phyloP scores from a whole-genome alignment of 2,797 vertebrate species.

The Menidia menidia region DNA sequence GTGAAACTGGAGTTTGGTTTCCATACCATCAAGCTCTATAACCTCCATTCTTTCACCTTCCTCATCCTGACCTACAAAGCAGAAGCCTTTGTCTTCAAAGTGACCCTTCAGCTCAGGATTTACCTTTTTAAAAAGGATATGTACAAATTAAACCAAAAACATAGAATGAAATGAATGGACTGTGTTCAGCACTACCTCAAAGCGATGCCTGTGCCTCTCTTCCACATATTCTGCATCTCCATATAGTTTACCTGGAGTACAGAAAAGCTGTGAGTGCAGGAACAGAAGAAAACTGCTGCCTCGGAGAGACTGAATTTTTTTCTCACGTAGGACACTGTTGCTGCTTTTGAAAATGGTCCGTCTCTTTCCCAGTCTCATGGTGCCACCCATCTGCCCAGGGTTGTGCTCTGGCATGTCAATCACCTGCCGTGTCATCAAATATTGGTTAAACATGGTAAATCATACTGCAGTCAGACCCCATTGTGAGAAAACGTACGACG shows the following conservation, averaged over 20 bases:
- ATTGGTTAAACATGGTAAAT: not conserved
- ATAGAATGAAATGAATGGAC: not conserved
- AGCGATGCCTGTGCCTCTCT: slow-evolving; percentile 92
- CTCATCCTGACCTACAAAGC: slow-evolving; percentile 93
- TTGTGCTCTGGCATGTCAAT: slow-evolving; percentile 97
- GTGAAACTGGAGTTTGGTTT: not conserved
- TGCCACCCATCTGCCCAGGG: slow-evolving; percentile 94
- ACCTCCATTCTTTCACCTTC: slow-evolving; percentile 96
- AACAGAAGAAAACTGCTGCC: too few relatives aligned
- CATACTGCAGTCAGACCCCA: not conserved
- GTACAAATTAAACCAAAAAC: not conserved
- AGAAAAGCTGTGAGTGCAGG: not conserved
- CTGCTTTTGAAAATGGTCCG: slow-evolving; percentile 90
- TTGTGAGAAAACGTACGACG: slow-evolving; percentile 82
- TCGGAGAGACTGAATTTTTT: not conserved
- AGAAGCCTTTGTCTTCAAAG: slow-evolving; percentile 90
- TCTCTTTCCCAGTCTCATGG: slow-evolving; percentile 95
- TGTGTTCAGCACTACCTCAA: slow-evolving; percentile 83
- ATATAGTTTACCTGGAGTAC: slow-evolving; percentile 87
- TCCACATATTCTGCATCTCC: slow-evolving; percentile 89
- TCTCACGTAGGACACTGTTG: slow-evolving; percentile 88
- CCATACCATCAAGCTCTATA: slow-evolving; percentile 91
- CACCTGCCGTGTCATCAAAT: slow-evolving; percentile 76
- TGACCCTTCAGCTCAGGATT: slow-evolving; percentile 91
- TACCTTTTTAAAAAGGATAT: slow-evolving; percentile 71